Base-by-base conservation (phyloP, 2,113 vertebrate species). In the Entosphenus tridentatus region DNA sequence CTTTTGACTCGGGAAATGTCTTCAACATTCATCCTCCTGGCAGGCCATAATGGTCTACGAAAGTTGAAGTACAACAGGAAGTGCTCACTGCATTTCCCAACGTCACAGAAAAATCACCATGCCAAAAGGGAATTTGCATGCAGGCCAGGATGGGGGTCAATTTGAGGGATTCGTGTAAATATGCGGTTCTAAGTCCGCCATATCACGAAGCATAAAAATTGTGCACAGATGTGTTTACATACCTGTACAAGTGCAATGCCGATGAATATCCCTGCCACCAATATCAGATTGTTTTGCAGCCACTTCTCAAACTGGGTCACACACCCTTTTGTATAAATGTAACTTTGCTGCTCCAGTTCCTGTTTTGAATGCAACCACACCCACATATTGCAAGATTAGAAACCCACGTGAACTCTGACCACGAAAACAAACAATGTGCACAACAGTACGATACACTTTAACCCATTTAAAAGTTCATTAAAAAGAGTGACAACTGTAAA, bases 231-330 rank as follows among this genome's bases (percentile, higher is more conserved):
- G 58, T 17, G 16, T 14, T 62, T 65, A 65, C 62, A 10, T 18
- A 89, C 87, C 83, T 92, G 88, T 73, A 92, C 80, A 75, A 92
- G 83, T 75, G 87, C 87, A 59, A 89, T 76, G 58, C 83, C 87
- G 68, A 92, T 81, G 70, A 90, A 87, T 72, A 86, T 72, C 2
- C 85, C 84, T 3, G 88, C 86, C 59, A 92, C 86, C 8, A 87
- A 71, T 3, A 87, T 83, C 72, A 89, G 75, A 79, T 92, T 87
- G 77, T 88, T 86, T 75, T 90, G 87, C 59, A 89, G 82, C 88
- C 86, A 89, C 75, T 85, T 90, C 73, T 92, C 88, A 79, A 89
- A 92, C 79, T 89, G 88, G 12, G 83, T 84, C 77, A 88, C 87
- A 2, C 88, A 89, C 76, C 86, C 87, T 70, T 92, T 92, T 11